Percentiles rank a stretch among this genome's conserved stretches.
Conservation (phyloP, 1,140 invertebrate genomes). For the Archivesica marissinica region DNA sequence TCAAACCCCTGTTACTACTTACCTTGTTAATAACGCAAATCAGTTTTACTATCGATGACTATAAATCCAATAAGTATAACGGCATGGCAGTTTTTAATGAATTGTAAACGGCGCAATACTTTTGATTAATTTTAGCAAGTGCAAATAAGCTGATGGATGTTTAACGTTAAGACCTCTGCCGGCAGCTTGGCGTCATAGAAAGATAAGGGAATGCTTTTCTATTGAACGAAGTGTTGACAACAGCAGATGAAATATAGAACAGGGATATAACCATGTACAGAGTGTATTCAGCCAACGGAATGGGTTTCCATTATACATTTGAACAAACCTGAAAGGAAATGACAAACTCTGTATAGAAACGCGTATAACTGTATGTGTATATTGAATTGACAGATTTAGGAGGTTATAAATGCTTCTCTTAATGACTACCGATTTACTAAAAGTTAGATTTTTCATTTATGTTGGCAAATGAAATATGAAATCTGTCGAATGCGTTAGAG, state of each 20-base stretch:
- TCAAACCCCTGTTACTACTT: background rate
- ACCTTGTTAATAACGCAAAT: conserved; percentile 3
- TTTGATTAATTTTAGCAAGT: conserved; percentile 33
- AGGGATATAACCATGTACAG: background rate
- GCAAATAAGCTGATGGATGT: conserved; percentile 24
- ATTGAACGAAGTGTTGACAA: conserved; percentile 9
- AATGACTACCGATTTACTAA: background rate
- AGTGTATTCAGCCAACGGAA: conserved; percentile 6
- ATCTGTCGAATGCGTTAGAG: background rate
- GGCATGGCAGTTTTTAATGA: conserved; percentile 18
- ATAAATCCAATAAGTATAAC: conserved; percentile 13
- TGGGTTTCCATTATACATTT: conserved; percentile 3
- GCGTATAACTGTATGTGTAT: too few relatives aligned
- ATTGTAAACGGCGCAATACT: background rate
- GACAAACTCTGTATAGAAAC: conserved; percentile 5
- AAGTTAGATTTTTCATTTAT: conserved; percentile 10
- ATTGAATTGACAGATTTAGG: conserved; percentile 15
- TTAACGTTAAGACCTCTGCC: conserved; percentile 1
- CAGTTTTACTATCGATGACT: conserved; percentile 31
- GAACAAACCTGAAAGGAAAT: conserved; percentile 21
- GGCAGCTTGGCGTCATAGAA: conserved; percentile 3
- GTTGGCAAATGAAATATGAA: conserved; percentile 22
- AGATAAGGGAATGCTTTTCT: conserved; percentile 12
- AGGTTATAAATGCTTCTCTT: conserved; percentile 7
- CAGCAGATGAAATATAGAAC: background rate